Conservation (phyloP, 2,888 invertebrate species). For the Blastobasis lacticolella region DNA sequence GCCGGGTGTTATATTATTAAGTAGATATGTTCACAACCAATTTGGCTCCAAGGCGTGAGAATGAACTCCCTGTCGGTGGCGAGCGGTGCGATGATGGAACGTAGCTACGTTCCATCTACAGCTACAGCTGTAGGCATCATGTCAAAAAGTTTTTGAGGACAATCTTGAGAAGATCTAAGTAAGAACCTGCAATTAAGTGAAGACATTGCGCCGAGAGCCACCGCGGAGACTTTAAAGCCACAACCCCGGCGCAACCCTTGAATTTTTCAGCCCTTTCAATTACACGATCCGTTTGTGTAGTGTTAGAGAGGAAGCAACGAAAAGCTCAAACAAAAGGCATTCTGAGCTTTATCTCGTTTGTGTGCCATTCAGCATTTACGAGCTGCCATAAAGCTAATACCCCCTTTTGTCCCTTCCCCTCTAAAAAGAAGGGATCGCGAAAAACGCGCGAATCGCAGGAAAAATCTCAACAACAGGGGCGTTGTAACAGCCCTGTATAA, state of each 20-base stretch:
- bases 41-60: no score
- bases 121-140: no score
- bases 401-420: slow-evolving; percentile 42
- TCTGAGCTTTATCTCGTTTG: slow-evolving; percentile 36
- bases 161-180: no score
- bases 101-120: no score
- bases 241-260: neutral
- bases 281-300: slow-evolving; percentile 15
- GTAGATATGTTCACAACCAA: no score
- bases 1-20: no score
- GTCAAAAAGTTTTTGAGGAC: no score
- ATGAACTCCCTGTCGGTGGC: no score
- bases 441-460: slow-evolving; percentile 12
- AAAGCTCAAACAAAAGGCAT: slow-evolving; percentile 6
- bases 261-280: slow-evolving; percentile 22
- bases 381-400: slow-evolving; percentile 47
- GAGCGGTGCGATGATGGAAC: no score
- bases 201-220: neutral
- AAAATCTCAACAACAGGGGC: slow-evolving; percentile 7
- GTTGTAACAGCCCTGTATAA: slow-evolving; percentile 8
- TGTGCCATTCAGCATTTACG: slow-evolving; percentile 47
- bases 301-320: slow-evolving; percentile 8
- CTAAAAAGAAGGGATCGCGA: slow-evolving; percentile 23
- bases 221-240: neutral
- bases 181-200: neutral